Evolutionary conservation across 37 sponge, comb jelly and placozoan genomes (phyloP).

Genomic region (Lycopodina hypogea): DNA sequence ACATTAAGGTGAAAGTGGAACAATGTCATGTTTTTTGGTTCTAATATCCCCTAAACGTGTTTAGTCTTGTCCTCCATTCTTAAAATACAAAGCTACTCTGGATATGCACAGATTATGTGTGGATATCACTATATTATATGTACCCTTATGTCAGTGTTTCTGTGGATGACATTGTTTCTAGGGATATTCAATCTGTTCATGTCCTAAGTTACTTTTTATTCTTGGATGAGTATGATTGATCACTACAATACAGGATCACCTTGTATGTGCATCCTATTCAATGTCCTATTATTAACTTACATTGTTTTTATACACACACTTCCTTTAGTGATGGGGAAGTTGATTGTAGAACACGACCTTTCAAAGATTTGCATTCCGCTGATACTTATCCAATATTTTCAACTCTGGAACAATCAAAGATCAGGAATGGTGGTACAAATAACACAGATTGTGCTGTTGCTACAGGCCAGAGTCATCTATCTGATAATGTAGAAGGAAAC

Average conservation of each 20-base stretch:
- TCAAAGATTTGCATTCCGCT: neutral
- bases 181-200: too few relatives aligned
- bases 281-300: neutral
- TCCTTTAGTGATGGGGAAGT: conserved; percentile 15
- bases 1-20: conserved; percentile 31
- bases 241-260: too few relatives aligned
- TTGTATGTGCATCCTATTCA: too few relatives aligned
- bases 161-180: too few relatives aligned
- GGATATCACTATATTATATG: too few relatives aligned
- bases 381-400: neutral
- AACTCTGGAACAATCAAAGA: neutral
- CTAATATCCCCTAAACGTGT: too few relatives aligned
- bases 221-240: too few relatives aligned
- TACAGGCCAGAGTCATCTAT: neutral
- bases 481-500: neutral
- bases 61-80: too few relatives aligned
- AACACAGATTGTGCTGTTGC: neutral
- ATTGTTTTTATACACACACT: neutral
- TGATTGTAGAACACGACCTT: conserved; percentile 6
- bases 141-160: too few relatives aligned
- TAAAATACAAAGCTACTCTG: too few relatives aligned
- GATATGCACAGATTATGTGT: too few relatives aligned
- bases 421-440: neutral
- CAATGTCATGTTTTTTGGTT: neutral
- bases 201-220: too few relatives aligned